Percentiles rank a stretch among this genome's conserved stretches.
phyloP scores from a whole-genome alignment of 2,797 vertebrate genomes.

The Mycteria americana region DNA sequence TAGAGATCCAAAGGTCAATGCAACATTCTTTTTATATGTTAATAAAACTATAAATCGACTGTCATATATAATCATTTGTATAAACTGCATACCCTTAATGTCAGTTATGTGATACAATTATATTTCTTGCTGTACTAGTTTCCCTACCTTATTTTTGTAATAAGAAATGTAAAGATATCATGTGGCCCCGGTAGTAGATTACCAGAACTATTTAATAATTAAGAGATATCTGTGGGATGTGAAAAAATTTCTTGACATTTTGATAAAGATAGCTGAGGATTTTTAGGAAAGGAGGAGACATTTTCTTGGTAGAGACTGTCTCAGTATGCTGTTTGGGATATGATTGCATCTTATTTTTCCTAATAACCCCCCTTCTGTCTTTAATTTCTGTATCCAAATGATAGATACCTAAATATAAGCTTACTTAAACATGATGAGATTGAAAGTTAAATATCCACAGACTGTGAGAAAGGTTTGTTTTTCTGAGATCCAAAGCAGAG shows the following conservation, averaged over 20 bases:
- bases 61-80: neutral
- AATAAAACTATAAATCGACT: neutral
- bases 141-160: neutral
- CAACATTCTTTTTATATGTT: neutral
- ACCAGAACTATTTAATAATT: neutral
- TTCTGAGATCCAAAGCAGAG: neutral
- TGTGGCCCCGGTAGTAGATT: neutral
- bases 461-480: neutral
- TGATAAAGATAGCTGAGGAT: neutral
- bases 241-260: neutral
- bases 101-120: neutral
- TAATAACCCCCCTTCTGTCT: fast-evolving
- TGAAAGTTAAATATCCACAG: neutral
- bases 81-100: neutral
- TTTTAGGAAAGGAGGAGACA: neutral
- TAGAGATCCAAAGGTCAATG: neutral
- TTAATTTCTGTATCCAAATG: neutral
- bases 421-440: neutral
- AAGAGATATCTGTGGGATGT: neutral
- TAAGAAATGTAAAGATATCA: neutral
- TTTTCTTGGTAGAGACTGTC: neutral
- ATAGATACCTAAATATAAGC: neutral
- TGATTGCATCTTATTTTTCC: neutral
- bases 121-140: neutral
- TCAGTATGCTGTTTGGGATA: neutral